Evolutionary conservation across 2,797 vertebrate genomes (phyloP).

Genomic region (Hipposideros larvatus): DNA sequence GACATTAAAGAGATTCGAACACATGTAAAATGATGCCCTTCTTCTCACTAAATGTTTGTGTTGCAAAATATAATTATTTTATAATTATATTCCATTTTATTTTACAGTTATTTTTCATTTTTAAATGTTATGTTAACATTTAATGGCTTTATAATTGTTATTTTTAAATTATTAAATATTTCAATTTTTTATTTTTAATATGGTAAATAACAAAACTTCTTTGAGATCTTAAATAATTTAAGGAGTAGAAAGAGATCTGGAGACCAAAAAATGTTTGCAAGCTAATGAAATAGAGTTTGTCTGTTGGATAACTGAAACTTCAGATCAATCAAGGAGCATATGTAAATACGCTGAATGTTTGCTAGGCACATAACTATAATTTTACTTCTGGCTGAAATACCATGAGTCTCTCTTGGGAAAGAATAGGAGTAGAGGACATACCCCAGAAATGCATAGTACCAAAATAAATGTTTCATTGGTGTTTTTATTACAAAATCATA

Average conservation of each 20-base stretch:
- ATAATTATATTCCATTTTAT: conserved; percentile 24
- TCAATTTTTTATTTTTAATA: conserved; percentile 28
- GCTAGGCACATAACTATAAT: background rate
- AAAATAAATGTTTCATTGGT: background rate
- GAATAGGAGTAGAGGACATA: background rate
- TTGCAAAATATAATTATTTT: conserved; percentile 35
- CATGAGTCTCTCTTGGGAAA: background rate
- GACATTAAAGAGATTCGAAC: conserved; percentile 21
- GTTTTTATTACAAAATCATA: background rate
- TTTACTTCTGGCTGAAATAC: background rate
- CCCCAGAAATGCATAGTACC: background rate
- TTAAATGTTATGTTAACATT: conserved; percentile 38
- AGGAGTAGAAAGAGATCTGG: background rate
- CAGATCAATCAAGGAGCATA: background rate
- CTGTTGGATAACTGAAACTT: background rate
- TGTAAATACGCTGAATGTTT: background rate
- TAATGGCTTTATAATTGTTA: background rate
- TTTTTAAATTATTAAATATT: conserved; percentile 46
- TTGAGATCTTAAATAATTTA: background rate
- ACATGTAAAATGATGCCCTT: background rate
- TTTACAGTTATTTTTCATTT: conserved; percentile 44
- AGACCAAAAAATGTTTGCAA: conserved; percentile 51
- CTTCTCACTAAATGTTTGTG: conserved; percentile 39
- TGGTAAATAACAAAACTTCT: background rate
- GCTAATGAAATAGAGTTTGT: background rate